phyloP scores from a whole-genome alignment of 2,888 invertebrate genomes.

The Andrena camellia region DNA sequence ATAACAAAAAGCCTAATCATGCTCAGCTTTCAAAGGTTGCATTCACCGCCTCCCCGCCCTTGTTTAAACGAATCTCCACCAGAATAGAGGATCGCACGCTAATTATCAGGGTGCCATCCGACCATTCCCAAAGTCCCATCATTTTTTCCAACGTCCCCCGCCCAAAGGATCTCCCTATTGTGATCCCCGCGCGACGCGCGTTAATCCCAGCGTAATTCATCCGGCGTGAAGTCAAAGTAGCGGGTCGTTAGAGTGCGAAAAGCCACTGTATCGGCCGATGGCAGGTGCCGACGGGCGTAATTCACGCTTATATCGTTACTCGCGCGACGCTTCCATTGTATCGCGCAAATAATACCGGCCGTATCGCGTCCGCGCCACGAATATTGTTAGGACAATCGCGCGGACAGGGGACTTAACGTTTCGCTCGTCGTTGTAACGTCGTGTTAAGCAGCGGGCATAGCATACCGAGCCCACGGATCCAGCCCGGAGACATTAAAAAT shows the following conservation, averaged over 20 bases:
- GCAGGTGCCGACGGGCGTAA: slow-evolving; percentile 54
- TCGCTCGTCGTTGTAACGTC: slow-evolving; percentile 64
- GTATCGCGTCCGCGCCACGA: slow-evolving; percentile 59
- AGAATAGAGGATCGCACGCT: neutral
- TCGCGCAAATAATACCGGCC: slow-evolving; percentile 56
- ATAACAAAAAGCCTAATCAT: no score
- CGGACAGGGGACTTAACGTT: slow-evolving; percentile 72
- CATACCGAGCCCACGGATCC: slow-evolving; percentile 23
- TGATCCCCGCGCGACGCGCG: neutral
- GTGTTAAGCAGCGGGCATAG: slow-evolving; percentile 26
- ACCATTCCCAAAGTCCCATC: neutral
- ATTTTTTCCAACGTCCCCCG: neutral
- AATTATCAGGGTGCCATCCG: neutral
- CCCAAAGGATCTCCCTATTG: neutral
- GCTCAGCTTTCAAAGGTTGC: no score
- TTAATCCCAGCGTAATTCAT: slow-evolving; percentile 35
- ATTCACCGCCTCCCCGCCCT: no score
- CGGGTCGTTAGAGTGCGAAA: slow-evolving; percentile 51
- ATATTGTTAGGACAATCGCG: slow-evolving; percentile 65
- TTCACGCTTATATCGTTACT: slow-evolving; percentile 62
- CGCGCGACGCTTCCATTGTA: slow-evolving; percentile 59
- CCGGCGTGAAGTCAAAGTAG: slow-evolving; percentile 45
- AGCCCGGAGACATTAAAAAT: slow-evolving; percentile 16
- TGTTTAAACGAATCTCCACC: neutral
- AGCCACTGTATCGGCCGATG: slow-evolving; percentile 55